A percentile compares a stretch with the other conserved stretches of the same genome.
Conservation (phyloP, 2,888 invertebrate genomes). For the Aleiodes testaceus region DNA sequence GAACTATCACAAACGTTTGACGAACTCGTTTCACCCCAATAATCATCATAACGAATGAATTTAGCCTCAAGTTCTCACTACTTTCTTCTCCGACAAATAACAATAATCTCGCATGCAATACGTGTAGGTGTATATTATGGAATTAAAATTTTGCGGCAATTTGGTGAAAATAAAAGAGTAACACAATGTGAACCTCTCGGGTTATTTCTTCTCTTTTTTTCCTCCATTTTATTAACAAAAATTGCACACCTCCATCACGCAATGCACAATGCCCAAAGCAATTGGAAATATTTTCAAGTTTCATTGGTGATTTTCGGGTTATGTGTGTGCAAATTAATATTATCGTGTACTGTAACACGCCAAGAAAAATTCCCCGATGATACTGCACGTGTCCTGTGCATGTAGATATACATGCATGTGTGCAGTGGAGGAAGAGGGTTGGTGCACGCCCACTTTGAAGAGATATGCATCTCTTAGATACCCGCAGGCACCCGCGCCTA, state of each 20-base stretch:
- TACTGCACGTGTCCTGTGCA: not conserved
- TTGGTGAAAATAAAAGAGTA: not conserved
- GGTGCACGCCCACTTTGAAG: slow-evolving; percentile 51
- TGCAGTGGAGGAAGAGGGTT: slow-evolving; percentile 34
- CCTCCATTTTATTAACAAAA: not conserved
- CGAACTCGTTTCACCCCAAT: too few species aligned
- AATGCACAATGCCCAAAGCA: slow-evolving; percentile 34
- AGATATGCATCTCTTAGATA: slow-evolving; percentile 52
- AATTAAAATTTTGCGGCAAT: too few species aligned
- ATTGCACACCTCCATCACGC: not conserved
- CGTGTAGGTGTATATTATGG: too few species aligned
- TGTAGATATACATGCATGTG: not conserved
- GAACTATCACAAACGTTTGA: too few species aligned
- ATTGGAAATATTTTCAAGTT: slow-evolving; percentile 44
- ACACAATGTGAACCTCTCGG: too few species aligned
- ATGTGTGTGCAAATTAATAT: slow-evolving; percentile 53
- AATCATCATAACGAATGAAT: too few species aligned
- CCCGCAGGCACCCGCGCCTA: slow-evolving; percentile 51
- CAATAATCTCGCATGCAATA: too few species aligned
- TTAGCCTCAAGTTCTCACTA: too few species aligned
- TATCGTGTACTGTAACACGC: slow-evolving; percentile 44
- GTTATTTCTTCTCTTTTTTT: not conserved
- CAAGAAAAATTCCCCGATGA: slow-evolving; percentile 25
- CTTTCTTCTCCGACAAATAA: too few species aligned
- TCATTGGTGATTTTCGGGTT: slow-evolving; percentile 47